Evolutionary conservation across 1,140 invertebrate genomes (phyloP).

Genomic region (Nautilus pompilius): DNA sequence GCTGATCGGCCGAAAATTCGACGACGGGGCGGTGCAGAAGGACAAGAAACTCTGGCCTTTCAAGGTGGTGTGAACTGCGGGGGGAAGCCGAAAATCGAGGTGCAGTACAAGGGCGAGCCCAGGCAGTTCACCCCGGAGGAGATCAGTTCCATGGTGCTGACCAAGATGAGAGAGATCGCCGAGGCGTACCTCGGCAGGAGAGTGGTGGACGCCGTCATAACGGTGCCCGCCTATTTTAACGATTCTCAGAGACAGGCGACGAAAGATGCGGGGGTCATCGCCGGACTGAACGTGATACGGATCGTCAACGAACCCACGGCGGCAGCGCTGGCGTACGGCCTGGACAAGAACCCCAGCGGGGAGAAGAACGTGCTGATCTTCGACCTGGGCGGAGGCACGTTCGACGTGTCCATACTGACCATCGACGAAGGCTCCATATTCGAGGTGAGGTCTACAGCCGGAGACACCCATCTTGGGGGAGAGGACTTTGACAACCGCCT

Average conservation of each 20-base stretch:
- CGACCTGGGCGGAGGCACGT: conserved; percentile 94
- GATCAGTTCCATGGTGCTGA: conserved; percentile 82
- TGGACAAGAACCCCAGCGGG: conserved; percentile 51
- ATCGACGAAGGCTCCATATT: conserved; percentile 84
- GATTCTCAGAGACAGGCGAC: conserved; percentile 54
- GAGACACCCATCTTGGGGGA: conserved; percentile 83
- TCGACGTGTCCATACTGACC: conserved; percentile 90
- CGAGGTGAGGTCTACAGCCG: conserved; percentile 91
- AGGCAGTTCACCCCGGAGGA: conserved; percentile 89
- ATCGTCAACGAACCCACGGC: conserved; percentile 59
- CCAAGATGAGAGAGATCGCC: conserved; percentile 86
- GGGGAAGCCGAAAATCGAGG: conserved; percentile 69
- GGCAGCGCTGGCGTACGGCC: conserved; percentile 57
- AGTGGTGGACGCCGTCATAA: conserved; percentile 26
- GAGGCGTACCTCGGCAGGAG: conserved; percentile 70
- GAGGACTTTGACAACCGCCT: conserved; percentile 98
- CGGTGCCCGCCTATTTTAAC: conserved; percentile 57
- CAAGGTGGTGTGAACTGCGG: conserved; percentile 64
- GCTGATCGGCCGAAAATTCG: conserved; percentile 92
- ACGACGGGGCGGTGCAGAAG: conserved; percentile 81
- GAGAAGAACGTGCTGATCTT: conserved; percentile 66
- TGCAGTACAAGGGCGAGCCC: conserved; percentile 79
- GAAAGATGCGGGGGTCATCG: conserved; percentile 54
- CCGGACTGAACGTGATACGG: conserved; percentile 59
- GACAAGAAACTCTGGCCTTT: conserved; percentile 95